Evolutionary conservation across 2,113 vertebrate genomes (phyloP), one percentile per base, ranked within the genome.

Genomic region (Symphodus melops): DNA sequence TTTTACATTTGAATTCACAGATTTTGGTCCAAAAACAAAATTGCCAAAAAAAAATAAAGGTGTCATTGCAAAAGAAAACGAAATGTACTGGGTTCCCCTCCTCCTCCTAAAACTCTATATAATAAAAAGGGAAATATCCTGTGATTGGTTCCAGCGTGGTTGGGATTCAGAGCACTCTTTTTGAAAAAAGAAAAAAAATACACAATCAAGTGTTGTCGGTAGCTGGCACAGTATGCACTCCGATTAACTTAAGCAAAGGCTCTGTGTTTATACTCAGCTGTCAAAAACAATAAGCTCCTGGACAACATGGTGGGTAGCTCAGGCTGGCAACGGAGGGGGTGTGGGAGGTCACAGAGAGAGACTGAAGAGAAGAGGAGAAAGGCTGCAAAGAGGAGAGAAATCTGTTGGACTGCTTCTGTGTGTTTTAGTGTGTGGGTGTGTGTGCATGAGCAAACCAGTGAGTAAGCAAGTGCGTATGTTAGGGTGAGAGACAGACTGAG

Each of bases 281-380:
- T 90, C 89, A 83, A 60, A 89, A 81, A 68, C 82, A 83, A 84
- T 88, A 78, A 77, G 72, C 66, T 72, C 63, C 55, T 20, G 54
- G 66, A 57, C 71, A 59, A 65, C 71, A 77, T 75, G 73, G 81
- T 72, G 72, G 66, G 65, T 75, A 68, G 69, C 44, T 75, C n/a
- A 19, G 60, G 37, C 53, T 54, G 71, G 68, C 20, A 19, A 39
- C 36, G 41, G 56, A 49, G 25, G 25, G 44, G 53, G 49, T 33
- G 76, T 21, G 59, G 19, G 82, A 75, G 75, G 77, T 86, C 73
- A 82, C 41, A 59, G 5, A 57, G 56, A 51, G 19, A 73, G 57
- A 53, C 8, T n/a, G 11, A 56, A 11, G 13, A 42, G 46, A 36
- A 12, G 65, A 51, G 19, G 52, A 76, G 57, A 25, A 58, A 8